A percentile compares a stretch with the other conserved stretches of the same genome.
phyloP scores from a whole-genome alignment of 2,113 vertebrate genomes.

The Mungos mungo region DNA sequence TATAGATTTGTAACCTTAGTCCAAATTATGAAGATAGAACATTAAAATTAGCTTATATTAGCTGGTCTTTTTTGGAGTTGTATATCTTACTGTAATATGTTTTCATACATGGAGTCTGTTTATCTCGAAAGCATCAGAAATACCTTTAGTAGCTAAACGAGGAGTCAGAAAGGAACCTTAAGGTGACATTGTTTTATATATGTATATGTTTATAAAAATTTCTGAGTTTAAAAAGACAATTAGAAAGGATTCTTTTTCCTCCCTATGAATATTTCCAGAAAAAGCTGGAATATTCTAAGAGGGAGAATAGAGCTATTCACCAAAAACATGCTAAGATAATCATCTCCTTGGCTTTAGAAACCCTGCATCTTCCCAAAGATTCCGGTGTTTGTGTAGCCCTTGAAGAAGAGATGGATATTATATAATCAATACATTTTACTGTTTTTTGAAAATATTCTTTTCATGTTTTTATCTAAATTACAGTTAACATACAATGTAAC shows the following conservation, averaged over 20 bases:
- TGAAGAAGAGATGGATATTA: background rate
- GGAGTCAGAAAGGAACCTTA: background rate
- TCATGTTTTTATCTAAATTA: background rate
- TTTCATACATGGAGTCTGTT: background rate
- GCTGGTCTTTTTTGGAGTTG: background rate
- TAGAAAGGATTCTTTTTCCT: background rate
- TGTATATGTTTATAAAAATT: background rate
- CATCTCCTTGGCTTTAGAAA: background rate
- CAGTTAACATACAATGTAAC: background rate
- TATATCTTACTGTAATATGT: background rate
- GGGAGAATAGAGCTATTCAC: background rate
- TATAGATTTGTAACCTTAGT: background rate
- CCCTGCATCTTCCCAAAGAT: background rate
- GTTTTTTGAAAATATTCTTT: background rate
- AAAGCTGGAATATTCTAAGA: background rate
- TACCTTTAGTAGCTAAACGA: background rate
- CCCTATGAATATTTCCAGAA: slow-evolving; percentile 18
- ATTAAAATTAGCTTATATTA: slow-evolving; percentile 22
- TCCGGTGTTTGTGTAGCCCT: background rate
- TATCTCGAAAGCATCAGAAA: slow-evolving; percentile 17
- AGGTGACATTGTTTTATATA: background rate
- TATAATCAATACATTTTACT: background rate
- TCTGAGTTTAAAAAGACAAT: background rate
- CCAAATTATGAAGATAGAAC: background rate
- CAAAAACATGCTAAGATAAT: background rate